These are phyloP conservation scores for Acromyrmex charruanus DNA, from an alignment of 1,140 invertebrate species.

Conservation along the genomic window DNA sequence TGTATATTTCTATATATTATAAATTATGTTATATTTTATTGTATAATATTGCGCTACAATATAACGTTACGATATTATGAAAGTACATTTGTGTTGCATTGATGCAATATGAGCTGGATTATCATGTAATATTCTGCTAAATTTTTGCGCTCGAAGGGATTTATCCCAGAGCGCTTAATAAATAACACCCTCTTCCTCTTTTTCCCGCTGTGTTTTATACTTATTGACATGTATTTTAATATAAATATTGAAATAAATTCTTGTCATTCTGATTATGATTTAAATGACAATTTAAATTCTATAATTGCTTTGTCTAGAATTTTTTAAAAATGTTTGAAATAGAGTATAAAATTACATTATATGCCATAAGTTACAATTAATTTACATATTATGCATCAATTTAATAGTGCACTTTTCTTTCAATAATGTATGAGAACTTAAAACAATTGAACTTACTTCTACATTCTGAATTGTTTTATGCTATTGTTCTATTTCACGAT, in stretches of 20 bases:
- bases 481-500: neutral
- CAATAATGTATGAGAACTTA: neutral
- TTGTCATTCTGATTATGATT: neutral
- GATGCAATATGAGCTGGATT: neutral
- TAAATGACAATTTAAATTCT: neutral
- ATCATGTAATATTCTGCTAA: conserved; percentile 5
- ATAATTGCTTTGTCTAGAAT: neutral
- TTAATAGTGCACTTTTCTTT: neutral
- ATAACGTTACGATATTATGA: neutral
- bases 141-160: neutral
- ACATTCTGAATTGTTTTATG: neutral
- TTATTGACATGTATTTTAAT: conserved; percentile 20
- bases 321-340: neutral
- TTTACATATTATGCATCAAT: neutral
- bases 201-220: neutral
- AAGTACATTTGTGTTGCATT: neutral
- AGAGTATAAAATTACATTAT: neutral
- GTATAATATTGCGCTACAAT: neutral
- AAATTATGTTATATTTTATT: neutral
- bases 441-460: neutral
- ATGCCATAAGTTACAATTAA: neutral
- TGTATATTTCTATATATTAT: no score
- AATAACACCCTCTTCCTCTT: neutral
- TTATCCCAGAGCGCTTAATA: neutral
- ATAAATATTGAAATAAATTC: neutral